These are phyloP conservation scores for Halocaridina rubra DNA, from an alignment of 2,888 invertebrate genomes.

Conservation along the genomic window DNA sequence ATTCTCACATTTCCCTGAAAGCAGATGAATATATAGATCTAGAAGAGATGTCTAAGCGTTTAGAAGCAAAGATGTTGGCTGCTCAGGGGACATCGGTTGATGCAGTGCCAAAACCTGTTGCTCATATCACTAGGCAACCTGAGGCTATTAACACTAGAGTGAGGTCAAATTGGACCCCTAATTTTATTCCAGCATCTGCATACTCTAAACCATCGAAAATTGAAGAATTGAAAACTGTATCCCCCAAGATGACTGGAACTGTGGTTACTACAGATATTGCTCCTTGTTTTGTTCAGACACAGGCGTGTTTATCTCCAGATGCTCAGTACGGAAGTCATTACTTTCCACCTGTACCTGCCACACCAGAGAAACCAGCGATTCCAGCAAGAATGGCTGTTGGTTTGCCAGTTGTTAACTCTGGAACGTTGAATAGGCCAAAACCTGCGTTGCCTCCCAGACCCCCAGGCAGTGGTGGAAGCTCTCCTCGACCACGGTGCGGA, in stretches of 20 bases:
- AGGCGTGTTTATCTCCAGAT: not conserved
- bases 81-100: not conserved
- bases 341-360: conserved; percentile 44
- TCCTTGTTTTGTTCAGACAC: not conserved
- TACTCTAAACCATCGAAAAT: conserved; percentile 7
- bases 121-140: not conserved
- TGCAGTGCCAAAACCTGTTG: not conserved
- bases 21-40: conserved; percentile 62
- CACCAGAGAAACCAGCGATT: conserved; percentile 40
- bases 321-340: not conserved
- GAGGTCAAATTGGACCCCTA: conserved; percentile 44
- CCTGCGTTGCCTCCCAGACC: conserved; percentile 61
- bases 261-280: not conserved
- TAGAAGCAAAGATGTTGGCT: conserved; percentile 58
- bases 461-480: conserved; percentile 4
- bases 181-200: conserved; percentile 60
- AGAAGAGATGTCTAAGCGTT: conserved; percentile 62
- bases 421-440: conserved; percentile 57
- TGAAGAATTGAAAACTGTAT: not conserved
- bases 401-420: conserved; percentile 19
- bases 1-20: conserved; percentile 51
- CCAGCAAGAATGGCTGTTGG: conserved; percentile 51
- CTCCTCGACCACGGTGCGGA: not conserved
- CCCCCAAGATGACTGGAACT: not conserved
- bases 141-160: not conserved